Evolutionary conservation across 2,888 invertebrate genomes (phyloP), one percentile per base, ranked within the genome.

Genomic region (Stenodera caucasica): DNA sequence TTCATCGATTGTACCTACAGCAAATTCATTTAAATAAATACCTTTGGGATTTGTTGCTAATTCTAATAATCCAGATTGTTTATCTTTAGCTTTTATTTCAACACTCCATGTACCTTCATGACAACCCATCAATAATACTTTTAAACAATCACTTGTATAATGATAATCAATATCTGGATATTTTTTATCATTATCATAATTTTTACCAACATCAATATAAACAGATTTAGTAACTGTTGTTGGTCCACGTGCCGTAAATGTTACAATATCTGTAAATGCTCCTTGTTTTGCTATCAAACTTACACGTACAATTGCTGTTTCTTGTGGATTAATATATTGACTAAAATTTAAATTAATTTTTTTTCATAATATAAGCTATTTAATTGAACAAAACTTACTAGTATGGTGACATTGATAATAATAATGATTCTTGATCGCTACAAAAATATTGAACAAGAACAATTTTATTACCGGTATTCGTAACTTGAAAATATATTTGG

Each of bases 401-500:
- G 33, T 78, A 70, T 2, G 88, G 88, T 32, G 76, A 81, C 61
- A 90, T 82, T 2, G 82, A 82, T 26, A 84, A 80, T 21, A 90
- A 71, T 67, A 86, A 84, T 14, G 83, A 79, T 59, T 84, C 81
- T 70, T 89, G 84, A 55, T 88, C 85, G 9, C 82, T 82, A 0
- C 87, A 88, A 30, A 82, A 83, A 72, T 88, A 90, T 57, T 78
- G 79, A 69, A 86, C 87, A 61, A 81, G 81, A 18, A 84, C 83
- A 0, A 82, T 75, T 64, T 81, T 84, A 9, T 84, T 83, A n/a
- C 84, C 84, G 77, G 85, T 86, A 78, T 92, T 92, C 0, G 87
- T 89, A 0, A 92, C 86, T 78, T 90, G 89, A 71, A 90, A 91
- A 62, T 86, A 83, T n/a, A 92, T 72, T 63, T 76, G 71, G n/a